Percentiles rank a stretch among this genome's conserved stretches.
These are phyloP conservation scores for Talpa occidentalis DNA, from an alignment of 2,113 vertebrate genomes.

Conservation along the genomic window DNA sequence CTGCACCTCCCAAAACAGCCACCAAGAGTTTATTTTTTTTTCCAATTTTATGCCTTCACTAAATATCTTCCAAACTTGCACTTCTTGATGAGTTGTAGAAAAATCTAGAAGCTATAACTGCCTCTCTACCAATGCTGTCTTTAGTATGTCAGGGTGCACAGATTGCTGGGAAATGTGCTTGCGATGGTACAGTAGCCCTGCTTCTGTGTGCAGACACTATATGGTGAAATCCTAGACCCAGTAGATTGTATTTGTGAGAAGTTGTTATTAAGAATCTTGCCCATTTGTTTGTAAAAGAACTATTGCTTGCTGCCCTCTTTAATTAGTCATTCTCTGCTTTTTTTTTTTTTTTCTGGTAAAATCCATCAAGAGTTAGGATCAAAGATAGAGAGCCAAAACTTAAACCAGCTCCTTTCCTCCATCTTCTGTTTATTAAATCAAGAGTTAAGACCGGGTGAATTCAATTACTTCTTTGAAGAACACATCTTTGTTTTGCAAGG, in stretches of 20 bases:
- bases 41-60: background rate
- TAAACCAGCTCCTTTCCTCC: slow-evolving; percentile 51
- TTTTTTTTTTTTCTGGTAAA: slow-evolving; percentile 52
- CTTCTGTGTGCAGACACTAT: background rate
- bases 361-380: slow-evolving; percentile 58
- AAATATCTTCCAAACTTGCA: background rate
- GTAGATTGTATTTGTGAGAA: background rate
- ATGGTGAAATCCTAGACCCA: background rate
- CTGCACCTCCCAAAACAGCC: background rate
- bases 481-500: slow-evolving; percentile 67
- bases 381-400: slow-evolving; percentile 67
- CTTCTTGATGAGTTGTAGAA: slow-evolving; percentile 6
- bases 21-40: background rate
- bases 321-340: slow-evolving; percentile 10
- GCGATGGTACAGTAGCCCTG: background rate
- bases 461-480: slow-evolving; percentile 68
- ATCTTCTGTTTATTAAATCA: slow-evolving; percentile 74
- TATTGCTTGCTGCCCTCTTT: background rate
- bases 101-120: background rate
- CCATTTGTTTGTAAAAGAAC: slow-evolving; percentile 32
- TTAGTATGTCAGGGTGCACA: background rate
- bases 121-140: background rate
- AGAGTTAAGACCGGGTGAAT: slow-evolving; percentile 68
- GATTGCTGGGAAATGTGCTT: background rate
- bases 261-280: slow-evolving; percentile 22